Evolutionary conservation across 2,113 vertebrate species (phyloP).

Genomic region (Limanda limanda): DNA sequence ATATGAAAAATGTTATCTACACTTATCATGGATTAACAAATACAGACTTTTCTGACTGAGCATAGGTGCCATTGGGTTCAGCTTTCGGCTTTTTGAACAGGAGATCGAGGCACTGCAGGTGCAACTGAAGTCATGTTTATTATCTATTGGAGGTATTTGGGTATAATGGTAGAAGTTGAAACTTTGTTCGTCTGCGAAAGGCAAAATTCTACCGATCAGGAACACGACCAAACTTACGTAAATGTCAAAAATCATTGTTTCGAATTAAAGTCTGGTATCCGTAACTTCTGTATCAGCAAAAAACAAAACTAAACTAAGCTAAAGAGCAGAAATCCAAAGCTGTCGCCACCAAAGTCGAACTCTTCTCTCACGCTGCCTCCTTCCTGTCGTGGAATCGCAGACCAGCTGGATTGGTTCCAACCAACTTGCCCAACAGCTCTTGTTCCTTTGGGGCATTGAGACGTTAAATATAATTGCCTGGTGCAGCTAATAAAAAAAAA

Average conservation of each 20-base stretch:
- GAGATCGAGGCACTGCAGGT: no score
- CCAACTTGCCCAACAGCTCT: not conserved
- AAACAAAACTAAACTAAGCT: conserved; percentile 2
- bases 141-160: no score
- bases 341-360: conserved; percentile 26
- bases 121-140: no score
- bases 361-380: not conserved
- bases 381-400: not conserved
- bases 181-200: no score
- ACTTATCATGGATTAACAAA: not conserved
- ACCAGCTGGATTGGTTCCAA: conserved; percentile 3
- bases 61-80: not conserved
- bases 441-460: no score
- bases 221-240: no score
- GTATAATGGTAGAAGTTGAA: no score
- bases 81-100: no score
- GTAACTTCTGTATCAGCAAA: not conserved
- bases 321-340: conserved; percentile 13
- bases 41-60: not conserved
- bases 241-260: no score
- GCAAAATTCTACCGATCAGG: no score
- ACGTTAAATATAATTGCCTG: not conserved
- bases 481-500: not conserved
- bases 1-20: not conserved
- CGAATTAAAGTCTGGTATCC: not conserved